A percentile compares a stretch with the other conserved stretches of the same genome.
Conservation (phyloP, 1,140 invertebrate genomes). For the Musca domestica region DNA sequence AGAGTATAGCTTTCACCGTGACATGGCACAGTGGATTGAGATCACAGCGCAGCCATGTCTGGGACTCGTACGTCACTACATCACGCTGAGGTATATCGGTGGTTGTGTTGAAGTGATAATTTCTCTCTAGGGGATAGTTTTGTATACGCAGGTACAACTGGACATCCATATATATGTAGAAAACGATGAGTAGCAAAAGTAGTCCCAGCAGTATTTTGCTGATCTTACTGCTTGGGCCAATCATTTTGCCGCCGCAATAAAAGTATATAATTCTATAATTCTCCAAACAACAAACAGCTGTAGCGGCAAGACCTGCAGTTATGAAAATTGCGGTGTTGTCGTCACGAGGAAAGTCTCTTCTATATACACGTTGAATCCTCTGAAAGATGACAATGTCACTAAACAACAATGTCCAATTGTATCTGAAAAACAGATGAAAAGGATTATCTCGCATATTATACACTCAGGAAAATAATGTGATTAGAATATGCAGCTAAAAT, state of each 20-base stretch:
- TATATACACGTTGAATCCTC: not conserved
- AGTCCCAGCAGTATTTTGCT: conserved; percentile 59
- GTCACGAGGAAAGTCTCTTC: too few species aligned
- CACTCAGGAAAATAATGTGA: too few species aligned
- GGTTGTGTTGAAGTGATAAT: conserved; percentile 43
- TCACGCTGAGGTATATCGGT: conserved; percentile 35
- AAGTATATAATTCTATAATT: too few species aligned
- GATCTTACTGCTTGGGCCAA: conserved; percentile 60
- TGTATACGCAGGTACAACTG: conserved; percentile 62
- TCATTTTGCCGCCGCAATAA: conserved; percentile 55
- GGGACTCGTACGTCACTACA: conserved; percentile 56
- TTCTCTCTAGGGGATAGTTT: conserved; percentile 58
- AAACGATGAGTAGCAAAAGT: conserved; percentile 57
- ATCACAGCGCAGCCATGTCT: conserved; percentile 64
- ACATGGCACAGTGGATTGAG: conserved; percentile 72
- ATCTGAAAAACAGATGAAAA: not conserved
- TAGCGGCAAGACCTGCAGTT: too few species aligned
- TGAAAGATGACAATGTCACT: not conserved
- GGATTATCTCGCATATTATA: too few species aligned
- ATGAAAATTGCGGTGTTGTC: too few species aligned
- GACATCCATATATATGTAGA: conserved; percentile 63
- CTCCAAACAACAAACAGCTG: too few species aligned
- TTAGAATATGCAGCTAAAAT: too few species aligned
- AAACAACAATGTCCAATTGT: not conserved
- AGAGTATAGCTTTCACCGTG: conserved; percentile 71